Conservation (phyloP, 1,140 invertebrate genomes). For the Drosophila fuyamai region DNA sequence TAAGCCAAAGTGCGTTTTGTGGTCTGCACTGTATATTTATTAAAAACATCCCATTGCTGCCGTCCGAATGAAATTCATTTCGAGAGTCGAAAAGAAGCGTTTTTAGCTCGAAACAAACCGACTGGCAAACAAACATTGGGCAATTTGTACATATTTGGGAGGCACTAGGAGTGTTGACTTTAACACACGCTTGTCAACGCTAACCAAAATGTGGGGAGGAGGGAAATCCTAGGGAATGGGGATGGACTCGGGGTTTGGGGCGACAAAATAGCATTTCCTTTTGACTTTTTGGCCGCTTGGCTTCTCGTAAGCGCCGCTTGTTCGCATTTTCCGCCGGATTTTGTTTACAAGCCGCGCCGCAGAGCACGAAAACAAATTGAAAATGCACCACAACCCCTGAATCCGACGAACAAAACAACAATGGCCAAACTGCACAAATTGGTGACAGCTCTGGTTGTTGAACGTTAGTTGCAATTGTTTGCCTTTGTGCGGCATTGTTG, state of each 20-base stretch:
- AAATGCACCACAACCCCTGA: slow-evolving; percentile 54
- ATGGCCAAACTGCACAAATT: slow-evolving; percentile 43
- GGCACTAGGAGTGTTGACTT: slow-evolving; percentile 33
- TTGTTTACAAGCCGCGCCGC: slow-evolving; percentile 78
- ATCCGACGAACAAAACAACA: slow-evolving; percentile 33
- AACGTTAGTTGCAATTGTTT: slow-evolving; percentile 60
- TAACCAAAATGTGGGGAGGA: slow-evolving; percentile 26
- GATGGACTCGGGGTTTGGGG: slow-evolving; percentile 11
- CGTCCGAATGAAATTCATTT: slow-evolving; percentile 51
- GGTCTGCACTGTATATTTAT: slow-evolving; percentile 63
- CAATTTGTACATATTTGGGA: slow-evolving; percentile 74
- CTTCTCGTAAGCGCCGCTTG: slow-evolving; percentile 65
- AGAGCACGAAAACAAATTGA: slow-evolving; percentile 78
- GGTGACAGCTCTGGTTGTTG: slow-evolving; percentile 59
- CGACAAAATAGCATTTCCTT: slow-evolving; percentile 79
- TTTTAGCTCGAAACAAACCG: slow-evolving; percentile 23
- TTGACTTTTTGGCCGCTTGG: slow-evolving; percentile 59
- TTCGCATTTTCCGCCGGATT: slow-evolving; percentile 79
- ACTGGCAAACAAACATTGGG: slow-evolving; percentile 58
- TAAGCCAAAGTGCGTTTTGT: slow-evolving; percentile 77
- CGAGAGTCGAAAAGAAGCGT: slow-evolving; percentile 25
- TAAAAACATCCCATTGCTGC: slow-evolving; percentile 51
- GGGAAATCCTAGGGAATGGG: too few species aligned
- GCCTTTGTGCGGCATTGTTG: slow-evolving; percentile 72
- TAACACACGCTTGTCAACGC: slow-evolving; percentile 73